Evolutionary conservation across 2,797 vertebrate species (phyloP), one percentile per base, ranked within the genome.

Genomic region (Microhierax caerulescens): DNA sequence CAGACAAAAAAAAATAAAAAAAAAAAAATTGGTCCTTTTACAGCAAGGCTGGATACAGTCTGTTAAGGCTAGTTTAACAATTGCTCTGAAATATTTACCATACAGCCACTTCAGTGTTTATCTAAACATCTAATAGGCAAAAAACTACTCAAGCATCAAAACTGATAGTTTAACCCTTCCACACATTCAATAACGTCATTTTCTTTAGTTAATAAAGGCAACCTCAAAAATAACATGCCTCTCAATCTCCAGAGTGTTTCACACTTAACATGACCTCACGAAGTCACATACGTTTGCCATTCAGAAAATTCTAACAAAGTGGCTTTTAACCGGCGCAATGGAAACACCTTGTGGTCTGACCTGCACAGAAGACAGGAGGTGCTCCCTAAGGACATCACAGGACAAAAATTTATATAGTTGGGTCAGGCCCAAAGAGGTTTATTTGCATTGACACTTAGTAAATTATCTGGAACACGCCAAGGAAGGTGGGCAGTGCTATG

Each of bases 181-280:
- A 60, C 3, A 4, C 1, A 0, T 47, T 61, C 32, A 36, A 1
- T 23, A 67, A 18, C 27, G 43, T 47, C 30, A 15, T 4, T 69
- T 43, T 14, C 47, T n/a, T n/a, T 7, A 48, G 23, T 48, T 37
- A 76, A 39, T 11, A 5, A 74, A 65, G 22, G 24, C 7, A 79
- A 45, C 11, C 13, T 90, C 30, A 41, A 65, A 70, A 88, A 24
- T 17, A 34, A 54, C 0, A 47, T 0, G 4, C 5, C 10, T 76
- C 53, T 50, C 34, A 36, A 72, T 21, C 50, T 53, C 30, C 45
- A 79, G 16, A 75, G 2, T 2, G 3, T 36, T 64, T 28, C 43
- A 28, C 8, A 28, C 11, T 34, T 32, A 20, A 48, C 7, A 7
- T 2, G 22, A 4, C 6, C 1, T 0, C 7, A 47, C 59, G 48